These are phyloP conservation scores for Drosophila chauvacae DNA, from an alignment of 1,140 invertebrate genomes.

Conservation along the genomic window DNA sequence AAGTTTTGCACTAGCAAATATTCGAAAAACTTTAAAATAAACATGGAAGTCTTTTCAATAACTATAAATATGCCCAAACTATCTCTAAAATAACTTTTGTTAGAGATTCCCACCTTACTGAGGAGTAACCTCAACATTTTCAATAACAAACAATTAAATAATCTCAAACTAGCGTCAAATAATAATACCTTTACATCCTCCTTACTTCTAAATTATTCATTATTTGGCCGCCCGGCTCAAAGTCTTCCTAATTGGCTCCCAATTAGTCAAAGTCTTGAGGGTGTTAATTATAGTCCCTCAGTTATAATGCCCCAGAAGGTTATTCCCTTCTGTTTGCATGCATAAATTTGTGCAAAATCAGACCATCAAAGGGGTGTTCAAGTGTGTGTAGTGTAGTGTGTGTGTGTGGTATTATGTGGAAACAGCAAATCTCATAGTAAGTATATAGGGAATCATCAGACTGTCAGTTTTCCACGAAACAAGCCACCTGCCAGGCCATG, in stretches of 20 bases:
- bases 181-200: background rate
- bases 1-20: too few species aligned
- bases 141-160: background rate
- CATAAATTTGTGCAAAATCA: conserved; percentile 9
- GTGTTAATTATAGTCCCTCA: conserved; percentile 9
- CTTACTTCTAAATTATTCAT: background rate
- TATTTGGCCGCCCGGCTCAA: background rate
- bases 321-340: background rate
- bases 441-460: background rate
- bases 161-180: too few species aligned
- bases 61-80: background rate
- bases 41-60: too few species aligned
- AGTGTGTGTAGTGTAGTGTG: background rate
- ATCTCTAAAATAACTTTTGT: background rate
- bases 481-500: conserved; percentile 14
- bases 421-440: conserved; percentile 5
- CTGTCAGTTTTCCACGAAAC: background rate
- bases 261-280: background rate
- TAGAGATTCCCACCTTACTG: background rate
- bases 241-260: conserved; percentile 5
- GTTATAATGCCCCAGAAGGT: background rate
- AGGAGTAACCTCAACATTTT: background rate
- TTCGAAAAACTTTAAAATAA: too few species aligned
- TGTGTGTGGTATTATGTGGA: background rate
- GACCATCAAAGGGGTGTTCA: background rate